A percentile compares a stretch with the other conserved stretches of the same genome.
Conservation (phyloP, 2,888 invertebrate species). For the Apamea sordens region DNA sequence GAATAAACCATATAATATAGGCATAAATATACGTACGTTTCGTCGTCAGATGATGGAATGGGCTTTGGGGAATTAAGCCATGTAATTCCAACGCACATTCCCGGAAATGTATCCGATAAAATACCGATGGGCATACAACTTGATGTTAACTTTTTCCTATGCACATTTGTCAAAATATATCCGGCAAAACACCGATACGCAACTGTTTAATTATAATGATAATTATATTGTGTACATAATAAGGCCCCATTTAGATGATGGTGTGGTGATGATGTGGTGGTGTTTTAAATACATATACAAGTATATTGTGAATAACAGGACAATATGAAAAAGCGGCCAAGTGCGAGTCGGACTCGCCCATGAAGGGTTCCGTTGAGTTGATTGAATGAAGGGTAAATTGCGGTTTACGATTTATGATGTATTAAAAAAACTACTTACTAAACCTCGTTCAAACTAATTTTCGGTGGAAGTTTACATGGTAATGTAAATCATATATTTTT, state of each 20-base stretch:
- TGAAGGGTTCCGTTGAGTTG: no score
- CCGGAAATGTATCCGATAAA: conserved; percentile 38
- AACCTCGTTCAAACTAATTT: no score
- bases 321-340: not conserved
- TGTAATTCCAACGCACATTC: conserved; percentile 43
- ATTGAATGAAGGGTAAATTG: no score
- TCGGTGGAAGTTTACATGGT: no score
- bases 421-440: no score
- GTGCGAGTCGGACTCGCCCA: no score
- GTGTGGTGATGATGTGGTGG: not conserved
- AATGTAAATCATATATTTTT: no score
- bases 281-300: not conserved
- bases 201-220: conserved; percentile 6
- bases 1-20: conserved; percentile 34
- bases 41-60: conserved; percentile 43
- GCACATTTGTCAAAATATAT: conserved; percentile 1
- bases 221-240: not conserved
- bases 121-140: conserved; percentile 28
- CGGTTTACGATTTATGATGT: no score
- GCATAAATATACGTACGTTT: conserved; percentile 6
- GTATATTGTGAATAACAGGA: not conserved
- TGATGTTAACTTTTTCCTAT: conserved; percentile 19
- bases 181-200: not conserved
- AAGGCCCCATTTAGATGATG: not conserved
- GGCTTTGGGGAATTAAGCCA: conserved; percentile 45